Evolutionary conservation across 2,113 vertebrate genomes (phyloP).

Genomic region (Dendropsophus ebraccatus): DNA sequence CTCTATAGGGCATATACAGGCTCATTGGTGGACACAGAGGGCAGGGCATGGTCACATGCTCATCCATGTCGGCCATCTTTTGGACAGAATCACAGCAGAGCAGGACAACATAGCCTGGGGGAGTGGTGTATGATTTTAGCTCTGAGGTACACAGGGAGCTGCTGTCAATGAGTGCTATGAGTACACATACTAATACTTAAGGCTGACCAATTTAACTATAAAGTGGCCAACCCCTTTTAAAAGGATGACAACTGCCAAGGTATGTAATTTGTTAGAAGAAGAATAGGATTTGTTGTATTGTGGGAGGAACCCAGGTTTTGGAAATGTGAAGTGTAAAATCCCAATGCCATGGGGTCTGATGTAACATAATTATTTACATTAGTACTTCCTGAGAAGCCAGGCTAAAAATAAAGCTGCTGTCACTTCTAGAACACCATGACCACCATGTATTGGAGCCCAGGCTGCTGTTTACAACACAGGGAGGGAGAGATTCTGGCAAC

Average conservation of each 20-base stretch:
- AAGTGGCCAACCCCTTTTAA: too few species aligned
- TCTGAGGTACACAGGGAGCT: too few species aligned
- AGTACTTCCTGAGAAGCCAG: neutral
- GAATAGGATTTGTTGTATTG: neutral
- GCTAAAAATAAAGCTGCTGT: constrained; percentile 22
- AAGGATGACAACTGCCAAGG: neutral
- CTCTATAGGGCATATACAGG: too few species aligned
- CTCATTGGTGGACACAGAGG: too few species aligned
- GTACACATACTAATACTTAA: too few species aligned
- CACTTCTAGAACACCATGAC: neutral
- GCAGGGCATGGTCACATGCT: too few species aligned
- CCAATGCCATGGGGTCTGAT: neutral
- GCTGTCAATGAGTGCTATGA: too few species aligned
- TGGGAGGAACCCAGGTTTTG: neutral
- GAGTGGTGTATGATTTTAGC: too few species aligned
- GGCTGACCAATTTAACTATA: too few species aligned
- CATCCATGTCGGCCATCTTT: too few species aligned
- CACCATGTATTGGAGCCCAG: neutral
- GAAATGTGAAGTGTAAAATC: neutral
- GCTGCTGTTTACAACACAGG: neutral
- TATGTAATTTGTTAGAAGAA: neutral
- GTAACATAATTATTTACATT: constrained; percentile 17
- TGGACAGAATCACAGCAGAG: too few species aligned
- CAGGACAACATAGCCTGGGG: too few species aligned
- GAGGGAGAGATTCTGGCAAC: neutral